Evolutionary conservation across 2,113 vertebrate genomes (phyloP).

Genomic region (Rattus norvegicus): GRCr8 NC_086032.1:29561001-29561500

Average conservation of each 20-base stretch:
- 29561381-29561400: conserved; percentile 57
- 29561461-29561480: conserved; percentile 60
- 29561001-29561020: background rate
- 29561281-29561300: background rate
- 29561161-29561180: background rate
- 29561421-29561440: conserved; percentile 45
- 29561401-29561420: conserved; percentile 51
- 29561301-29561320: conserved; percentile 38
- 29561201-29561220: background rate
- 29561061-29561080: background rate
- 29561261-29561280: background rate
- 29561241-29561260: background rate
- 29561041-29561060: conserved; percentile 7
- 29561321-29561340: conserved; percentile 55
- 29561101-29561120: background rate
- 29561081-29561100: background rate
- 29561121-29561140: background rate
- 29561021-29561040: background rate
- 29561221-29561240: background rate
- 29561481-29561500: conserved; percentile 53
- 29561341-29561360: conserved; percentile 49
- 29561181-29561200: background rate
- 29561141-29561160: background rate
- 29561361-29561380: conserved; percentile 29
- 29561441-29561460: conserved; percentile 61